phyloP scores from a whole-genome alignment of 2,113 vertebrate genomes.

The Daphoenositta chrysoptera region DNA sequence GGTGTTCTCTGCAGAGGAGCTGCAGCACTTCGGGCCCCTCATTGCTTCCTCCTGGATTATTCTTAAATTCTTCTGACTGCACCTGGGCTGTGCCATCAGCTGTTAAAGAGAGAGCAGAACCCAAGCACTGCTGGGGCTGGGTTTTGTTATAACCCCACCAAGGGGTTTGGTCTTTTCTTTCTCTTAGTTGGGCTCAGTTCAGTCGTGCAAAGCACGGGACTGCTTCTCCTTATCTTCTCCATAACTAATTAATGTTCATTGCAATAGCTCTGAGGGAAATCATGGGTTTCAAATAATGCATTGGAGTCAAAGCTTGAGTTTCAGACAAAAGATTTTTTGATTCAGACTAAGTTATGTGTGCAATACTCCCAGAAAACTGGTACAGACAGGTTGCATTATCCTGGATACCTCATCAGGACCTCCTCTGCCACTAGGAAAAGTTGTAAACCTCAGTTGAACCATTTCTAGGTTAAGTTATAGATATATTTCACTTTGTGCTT shows the following conservation, averaged over 20 bases:
- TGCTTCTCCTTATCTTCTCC: background rate
- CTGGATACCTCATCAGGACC: background rate
- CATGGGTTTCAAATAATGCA: background rate
- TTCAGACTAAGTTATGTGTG: background rate
- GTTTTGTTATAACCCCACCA: background rate
- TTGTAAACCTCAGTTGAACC: background rate
- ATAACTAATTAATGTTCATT: background rate
- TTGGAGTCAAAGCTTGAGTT: background rate
- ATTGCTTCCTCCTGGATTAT: fast-evolving
- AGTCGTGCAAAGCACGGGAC: fast-evolving
- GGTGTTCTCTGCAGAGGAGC: background rate
- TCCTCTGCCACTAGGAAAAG: background rate
- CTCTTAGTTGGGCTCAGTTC: background rate
- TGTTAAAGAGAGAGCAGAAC: background rate
- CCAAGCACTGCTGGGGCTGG: background rate
- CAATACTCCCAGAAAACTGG: fast-evolving
- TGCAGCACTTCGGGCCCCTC: background rate
- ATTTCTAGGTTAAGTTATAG: background rate
- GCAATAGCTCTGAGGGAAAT: background rate
- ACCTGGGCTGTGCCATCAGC: background rate
- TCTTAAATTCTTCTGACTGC: background rate
- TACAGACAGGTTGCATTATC: background rate
- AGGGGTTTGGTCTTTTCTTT: background rate
- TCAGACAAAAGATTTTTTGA: background rate
- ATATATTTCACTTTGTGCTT: background rate